Evolutionary conservation across 2,113 vertebrate genomes (phyloP).

Genomic region (Craseonycteris thonglongyai): DNA sequence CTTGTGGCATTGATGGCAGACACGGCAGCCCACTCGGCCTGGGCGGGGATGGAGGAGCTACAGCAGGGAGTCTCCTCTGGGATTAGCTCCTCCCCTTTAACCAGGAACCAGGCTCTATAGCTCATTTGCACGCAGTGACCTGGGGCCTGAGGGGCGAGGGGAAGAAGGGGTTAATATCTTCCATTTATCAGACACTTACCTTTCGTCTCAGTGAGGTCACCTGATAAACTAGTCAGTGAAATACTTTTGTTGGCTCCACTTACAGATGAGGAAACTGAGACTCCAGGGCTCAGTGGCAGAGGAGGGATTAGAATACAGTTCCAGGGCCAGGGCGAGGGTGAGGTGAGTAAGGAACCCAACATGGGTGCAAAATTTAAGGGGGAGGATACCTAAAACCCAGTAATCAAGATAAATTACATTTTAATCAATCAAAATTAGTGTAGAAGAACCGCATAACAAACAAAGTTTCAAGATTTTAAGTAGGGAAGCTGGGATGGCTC

Average conservation of each 20-base stretch:
- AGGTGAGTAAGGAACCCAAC: not conserved
- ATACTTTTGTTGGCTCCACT: not conserved
- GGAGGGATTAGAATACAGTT: not conserved
- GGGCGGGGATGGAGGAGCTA: not conserved
- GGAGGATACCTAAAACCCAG: not conserved
- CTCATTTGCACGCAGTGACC: not conserved
- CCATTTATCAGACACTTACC: not conserved
- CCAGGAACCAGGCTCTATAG: constrained; percentile 51
- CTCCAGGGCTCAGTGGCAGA: not conserved
- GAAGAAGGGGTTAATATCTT: not conserved
- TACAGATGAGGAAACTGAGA: not conserved
- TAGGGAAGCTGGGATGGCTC: too few relatives aligned
- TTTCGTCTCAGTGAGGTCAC: not conserved
- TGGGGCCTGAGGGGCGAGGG: not conserved
- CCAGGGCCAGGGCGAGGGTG: not conserved
- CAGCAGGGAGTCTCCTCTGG: constrained; percentile 18
- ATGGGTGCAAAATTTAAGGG: not conserved
- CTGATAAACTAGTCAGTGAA: not conserved
- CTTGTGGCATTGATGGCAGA: not conserved
- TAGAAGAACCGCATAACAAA: not conserved
- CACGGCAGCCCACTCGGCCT: not conserved
- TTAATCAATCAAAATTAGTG: not conserved
- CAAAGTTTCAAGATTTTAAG: not conserved
- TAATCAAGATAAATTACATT: not conserved
- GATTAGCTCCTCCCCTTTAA: not conserved